Evolutionary conservation across 1,140 invertebrate species (phyloP), one percentile per base, ranked within the genome.

Genomic region (Bombus impatiens): DNA sequence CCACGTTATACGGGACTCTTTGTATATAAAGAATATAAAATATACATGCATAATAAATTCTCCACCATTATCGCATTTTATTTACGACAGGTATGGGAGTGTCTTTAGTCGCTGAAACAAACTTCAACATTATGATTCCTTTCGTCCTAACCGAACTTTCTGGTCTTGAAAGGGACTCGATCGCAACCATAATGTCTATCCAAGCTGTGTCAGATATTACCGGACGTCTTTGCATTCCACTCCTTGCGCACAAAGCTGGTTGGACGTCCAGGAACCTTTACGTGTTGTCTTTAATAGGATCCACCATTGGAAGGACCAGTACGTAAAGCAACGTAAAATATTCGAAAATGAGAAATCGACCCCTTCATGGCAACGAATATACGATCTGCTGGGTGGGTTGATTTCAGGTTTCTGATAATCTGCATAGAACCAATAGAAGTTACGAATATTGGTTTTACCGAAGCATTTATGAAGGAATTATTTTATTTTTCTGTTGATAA

Each of bases 91-190:
- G 88, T 44, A 89, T 90, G 91, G 83, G 78, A 28, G 70, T 91
- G 35, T 91, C 89, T 8, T 67, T 90, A 3, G 85, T 88, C 22
- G 86, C 88, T 2, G 88, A 92, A 53, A 87, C 94, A 2, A 95
- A 95, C 82, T 92, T 94, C 65, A 93, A 93, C 75, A 81, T 90
- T 6, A 94, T 94, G 92, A 92, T 93, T 44, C 94, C 94, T 32
- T 95, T 95, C 77, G 90, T 95, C 10, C 86, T 95, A 15, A 78
- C 87, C 8, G 93, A 95, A 67, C 78, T 95, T 22, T 89, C 92
- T 3, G 84, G 86, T 0, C 93, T 95, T 18, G 83, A 91, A 5
- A 86, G 89, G n/a, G 84, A 82, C 5, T 89, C 93, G 12, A 89
- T 95, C 37, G 95, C 94, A 0, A 92, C 82, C 8, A 86, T 94